Base-by-base conservation (phyloP, 2,113 vertebrate genomes). In the Quiscalus mexicanus region DNA sequence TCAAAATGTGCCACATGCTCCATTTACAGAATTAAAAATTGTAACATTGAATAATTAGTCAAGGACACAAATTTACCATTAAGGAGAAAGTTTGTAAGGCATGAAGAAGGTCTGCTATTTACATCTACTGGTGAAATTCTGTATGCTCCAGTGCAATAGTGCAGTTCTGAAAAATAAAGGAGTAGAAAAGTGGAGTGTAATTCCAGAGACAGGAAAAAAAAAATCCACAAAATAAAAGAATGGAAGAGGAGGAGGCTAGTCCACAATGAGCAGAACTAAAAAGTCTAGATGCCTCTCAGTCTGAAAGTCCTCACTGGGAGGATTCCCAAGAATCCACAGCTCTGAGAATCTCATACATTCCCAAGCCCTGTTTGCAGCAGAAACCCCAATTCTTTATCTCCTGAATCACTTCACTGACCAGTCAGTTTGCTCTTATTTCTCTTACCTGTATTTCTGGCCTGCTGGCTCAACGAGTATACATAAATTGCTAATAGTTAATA, bases 101-200 rank as follows among this genome's bases (percentile, higher is more conserved):
- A 99, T 56, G 99, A 99, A 5, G 99, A 99, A n/a, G 99, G 99
- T 81, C 99, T 98, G 94, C 99, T 99, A 97, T 99, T 99, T 59
- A 99, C 99, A 81, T 99, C 99, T 47, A 99, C 99, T 5, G 99
- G 99, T 62, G 99, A 99, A 95, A 99, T 99, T 84, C 99, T 99
- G 93, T 98, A 99, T 0, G 99, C 99, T 90, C 99, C 99, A 13
- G 99, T 99, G 93, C 99, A 99, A 96, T 99, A 99, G 95, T 99
- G 99, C 56, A 99, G 95, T 85, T 99, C 99, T 99, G 97, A 94
- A 97, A 97, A 22, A 89, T 19, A 97, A 41, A 31, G 90, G 2
- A 39, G 37, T 15, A 69, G 45, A 28, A 45, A 52, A 56, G 15
- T 37, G 76, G 19, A 87, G 37, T 28, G 6, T 24, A 37, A 55